These are phyloP conservation scores for Zaprionus inermis DNA, from an alignment of 1,140 invertebrate species.

Conservation along the genomic window DNA sequence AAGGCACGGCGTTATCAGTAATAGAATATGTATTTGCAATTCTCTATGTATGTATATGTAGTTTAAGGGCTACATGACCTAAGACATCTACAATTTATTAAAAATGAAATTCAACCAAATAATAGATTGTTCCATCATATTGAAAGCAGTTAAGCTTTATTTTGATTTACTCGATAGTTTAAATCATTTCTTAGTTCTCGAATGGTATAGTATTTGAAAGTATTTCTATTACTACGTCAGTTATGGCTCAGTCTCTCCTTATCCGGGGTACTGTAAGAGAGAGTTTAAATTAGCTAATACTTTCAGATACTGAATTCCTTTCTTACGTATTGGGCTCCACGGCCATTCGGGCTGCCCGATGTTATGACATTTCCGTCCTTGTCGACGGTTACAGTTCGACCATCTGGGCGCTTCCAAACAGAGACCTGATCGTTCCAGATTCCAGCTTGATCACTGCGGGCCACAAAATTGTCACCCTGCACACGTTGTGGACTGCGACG, in stretches of 20 bases:
- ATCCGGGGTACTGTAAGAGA: slow-evolving; percentile 30
- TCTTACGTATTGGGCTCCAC: slow-evolving; percentile 45
- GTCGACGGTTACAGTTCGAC: slow-evolving; percentile 49
- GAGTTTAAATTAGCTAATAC: neutral
- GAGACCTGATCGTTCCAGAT: slow-evolving; percentile 51
- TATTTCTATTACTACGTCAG: neutral
- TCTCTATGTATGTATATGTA: too few relatives aligned
- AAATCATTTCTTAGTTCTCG: neutral
- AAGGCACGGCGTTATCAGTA: too few relatives aligned
- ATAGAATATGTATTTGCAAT: too few relatives aligned
- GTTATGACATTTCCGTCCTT: slow-evolving; percentile 27
- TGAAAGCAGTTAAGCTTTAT: neutral
- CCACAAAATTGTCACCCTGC: slow-evolving; percentile 56
- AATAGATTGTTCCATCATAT: neutral
- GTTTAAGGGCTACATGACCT: too few relatives aligned
- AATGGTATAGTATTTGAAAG: neutral
- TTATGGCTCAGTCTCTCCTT: slow-evolving; percentile 2
- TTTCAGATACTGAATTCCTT: too few relatives aligned
- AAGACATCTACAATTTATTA: too few relatives aligned
- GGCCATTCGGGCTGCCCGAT: slow-evolving; percentile 45
- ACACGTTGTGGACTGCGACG: slow-evolving; percentile 53
- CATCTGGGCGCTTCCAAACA: slow-evolving; percentile 56
- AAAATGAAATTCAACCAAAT: too few relatives aligned
- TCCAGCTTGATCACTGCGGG: slow-evolving; percentile 53
- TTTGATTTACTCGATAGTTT: neutral